Evolutionary conservation across 92 coral and sea anemone species (phyloP).

Genomic region (Muricea muricata): DNA sequence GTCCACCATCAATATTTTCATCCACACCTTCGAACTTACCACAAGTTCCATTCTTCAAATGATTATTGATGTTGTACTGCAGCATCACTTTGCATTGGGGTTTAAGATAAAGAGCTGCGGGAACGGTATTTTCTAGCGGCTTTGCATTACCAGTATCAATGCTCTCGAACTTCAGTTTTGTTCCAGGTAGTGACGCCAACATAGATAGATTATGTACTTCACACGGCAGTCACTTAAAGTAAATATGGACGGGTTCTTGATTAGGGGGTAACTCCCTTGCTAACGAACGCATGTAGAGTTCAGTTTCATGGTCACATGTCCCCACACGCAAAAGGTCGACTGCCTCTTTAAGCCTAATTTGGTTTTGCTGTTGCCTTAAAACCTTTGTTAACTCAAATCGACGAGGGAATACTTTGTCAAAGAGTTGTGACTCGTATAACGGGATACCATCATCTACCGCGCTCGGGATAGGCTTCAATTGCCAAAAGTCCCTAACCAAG

Average conservation of each 20-base stretch:
- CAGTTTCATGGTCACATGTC: background rate
- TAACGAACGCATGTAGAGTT: background rate
- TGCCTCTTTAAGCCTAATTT: background rate
- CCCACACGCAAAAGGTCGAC: background rate
- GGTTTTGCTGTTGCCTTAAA: background rate
- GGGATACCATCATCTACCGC: too few relatives aligned
- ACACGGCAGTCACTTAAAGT: slow-evolving; percentile 56
- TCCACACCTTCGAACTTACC: background rate
- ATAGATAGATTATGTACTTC: slow-evolving; percentile 38
- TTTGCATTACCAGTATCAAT: slow-evolving; percentile 43
- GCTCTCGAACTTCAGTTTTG: slow-evolving; percentile 45
- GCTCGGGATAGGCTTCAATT: background rate
- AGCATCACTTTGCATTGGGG: background rate
- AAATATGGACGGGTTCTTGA: slow-evolving; percentile 56
- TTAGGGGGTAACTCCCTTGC: background rate
- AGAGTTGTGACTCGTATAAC: background rate
- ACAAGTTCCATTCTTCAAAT: background rate
- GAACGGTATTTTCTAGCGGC: background rate
- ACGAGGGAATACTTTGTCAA: too few relatives aligned
- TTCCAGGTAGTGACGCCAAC: slow-evolving; percentile 53
- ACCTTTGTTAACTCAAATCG: too few relatives aligned
- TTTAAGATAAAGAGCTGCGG: background rate
- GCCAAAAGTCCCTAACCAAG: background rate
- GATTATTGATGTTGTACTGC: background rate
- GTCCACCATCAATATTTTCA: too few relatives aligned